A percentile compares a stretch with the other conserved stretches of the same genome.
phyloP scores from a whole-genome alignment of 2,888 invertebrate genomes.

The Cryptus viduatorius region DNA sequence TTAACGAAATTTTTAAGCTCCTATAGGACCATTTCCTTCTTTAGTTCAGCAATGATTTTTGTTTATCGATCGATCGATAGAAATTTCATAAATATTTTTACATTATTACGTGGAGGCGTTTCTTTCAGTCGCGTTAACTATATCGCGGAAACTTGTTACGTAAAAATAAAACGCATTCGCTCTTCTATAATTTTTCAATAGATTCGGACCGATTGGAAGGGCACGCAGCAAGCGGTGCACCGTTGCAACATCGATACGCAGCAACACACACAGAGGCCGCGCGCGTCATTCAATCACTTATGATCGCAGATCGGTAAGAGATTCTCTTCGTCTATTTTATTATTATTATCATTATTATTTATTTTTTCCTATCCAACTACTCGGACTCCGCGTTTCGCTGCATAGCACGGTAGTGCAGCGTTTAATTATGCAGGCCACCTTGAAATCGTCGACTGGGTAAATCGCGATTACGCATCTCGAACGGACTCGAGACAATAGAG shows the following conservation, averaged over 20 bases:
- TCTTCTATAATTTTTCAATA: conserved; percentile 27
- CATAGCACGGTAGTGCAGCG: conserved; percentile 40
- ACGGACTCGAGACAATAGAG: conserved; percentile 66
- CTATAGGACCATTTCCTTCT: background rate
- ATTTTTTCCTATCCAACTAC: conserved; percentile 27
- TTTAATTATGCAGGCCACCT: conserved; percentile 73
- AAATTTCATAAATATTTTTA: background rate
- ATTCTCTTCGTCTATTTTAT: conserved; percentile 40
- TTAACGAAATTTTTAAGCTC: too few species aligned
- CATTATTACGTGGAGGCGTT: background rate
- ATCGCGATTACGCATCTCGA: conserved; percentile 72
- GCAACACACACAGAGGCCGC: conserved; percentile 13
- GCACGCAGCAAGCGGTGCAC: conserved; percentile 22
- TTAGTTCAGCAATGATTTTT: background rate
- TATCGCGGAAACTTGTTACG: conserved; percentile 30
- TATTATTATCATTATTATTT: conserved; percentile 36
- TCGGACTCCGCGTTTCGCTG: conserved; percentile 13
- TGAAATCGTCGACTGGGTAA: conserved; percentile 69
- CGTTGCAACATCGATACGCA: background rate
- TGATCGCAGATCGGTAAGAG: conserved; percentile 43
- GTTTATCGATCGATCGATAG: background rate
- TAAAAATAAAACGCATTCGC: conserved; percentile 20
- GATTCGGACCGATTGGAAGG: conserved; percentile 37
- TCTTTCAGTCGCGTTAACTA: background rate
- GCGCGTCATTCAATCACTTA: conserved; percentile 47